A percentile compares a stretch with the other conserved stretches of the same genome.
These are phyloP conservation scores for Nasonovia ribisnigri DNA, from an alignment of 2,888 invertebrate species.

Conservation along the genomic window DNA sequence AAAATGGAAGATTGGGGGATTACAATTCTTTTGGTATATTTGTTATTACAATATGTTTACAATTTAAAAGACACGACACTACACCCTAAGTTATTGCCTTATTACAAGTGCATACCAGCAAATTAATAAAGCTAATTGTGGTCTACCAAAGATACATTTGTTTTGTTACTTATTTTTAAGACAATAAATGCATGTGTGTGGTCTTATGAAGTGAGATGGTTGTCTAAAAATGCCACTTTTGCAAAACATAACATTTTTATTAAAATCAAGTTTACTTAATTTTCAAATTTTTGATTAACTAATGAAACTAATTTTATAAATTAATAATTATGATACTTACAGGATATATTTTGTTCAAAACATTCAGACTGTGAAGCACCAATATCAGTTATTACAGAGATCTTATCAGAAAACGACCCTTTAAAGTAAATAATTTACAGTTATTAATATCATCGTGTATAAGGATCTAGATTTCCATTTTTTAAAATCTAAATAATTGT, in stretches of 20 bases:
- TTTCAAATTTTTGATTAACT: not conserved
- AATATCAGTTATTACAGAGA: not conserved
- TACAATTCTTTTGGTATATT: not conserved
- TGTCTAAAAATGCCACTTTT: no score
- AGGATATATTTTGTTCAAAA: not conserved
- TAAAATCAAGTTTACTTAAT: not conserved
- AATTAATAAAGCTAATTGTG: no score
- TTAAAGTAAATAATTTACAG: not conserved
- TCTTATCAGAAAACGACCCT: not conserved
- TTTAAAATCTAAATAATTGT: not conserved
- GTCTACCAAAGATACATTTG: no score
- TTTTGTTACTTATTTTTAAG: no score
- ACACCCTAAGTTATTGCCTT: no score
- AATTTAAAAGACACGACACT: no score
- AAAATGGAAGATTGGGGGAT: not conserved
- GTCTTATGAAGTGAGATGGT: not conserved
- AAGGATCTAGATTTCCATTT: not conserved
- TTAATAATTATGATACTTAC: not conserved
- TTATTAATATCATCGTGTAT: not conserved
- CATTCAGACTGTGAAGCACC: not conserved
- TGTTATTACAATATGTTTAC: no score
- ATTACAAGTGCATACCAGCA: no score
- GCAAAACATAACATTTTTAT: not conserved
- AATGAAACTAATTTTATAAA: not conserved
- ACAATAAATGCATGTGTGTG: no score